Evolutionary conservation across 2,113 vertebrate species (phyloP).

Genomic region (Ciconia boyciana): DNA sequence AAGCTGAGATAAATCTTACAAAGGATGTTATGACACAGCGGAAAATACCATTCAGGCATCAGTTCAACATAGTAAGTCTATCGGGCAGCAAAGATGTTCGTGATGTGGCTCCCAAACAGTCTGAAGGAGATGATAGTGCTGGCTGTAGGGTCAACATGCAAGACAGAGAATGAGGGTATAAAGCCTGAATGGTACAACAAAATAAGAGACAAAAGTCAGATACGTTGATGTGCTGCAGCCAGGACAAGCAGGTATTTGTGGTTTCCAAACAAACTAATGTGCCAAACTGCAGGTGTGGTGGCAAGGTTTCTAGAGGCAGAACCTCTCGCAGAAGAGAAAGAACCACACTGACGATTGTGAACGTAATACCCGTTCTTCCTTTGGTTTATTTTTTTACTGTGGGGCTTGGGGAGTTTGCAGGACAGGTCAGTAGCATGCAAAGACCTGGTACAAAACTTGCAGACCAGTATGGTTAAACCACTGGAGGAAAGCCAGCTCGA

Average conservation of each 20-base stretch:
- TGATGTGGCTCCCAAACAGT: background rate
- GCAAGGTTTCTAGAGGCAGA: background rate
- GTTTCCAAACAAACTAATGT: background rate
- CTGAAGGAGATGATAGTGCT: background rate
- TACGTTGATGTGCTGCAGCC: fast-evolving
- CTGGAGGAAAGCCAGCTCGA: background rate
- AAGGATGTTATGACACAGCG: background rate
- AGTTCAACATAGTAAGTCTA: background rate
- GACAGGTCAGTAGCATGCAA: background rate
- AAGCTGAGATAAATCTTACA: background rate
- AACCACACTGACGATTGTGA: background rate
- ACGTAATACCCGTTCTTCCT: background rate
- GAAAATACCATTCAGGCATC: background rate
- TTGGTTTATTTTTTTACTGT: background rate
- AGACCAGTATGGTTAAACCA: background rate
- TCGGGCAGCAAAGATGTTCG: fast-evolving
- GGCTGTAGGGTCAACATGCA: background rate
- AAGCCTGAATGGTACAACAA: background rate
- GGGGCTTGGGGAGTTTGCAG: background rate
- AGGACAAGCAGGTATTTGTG: background rate
- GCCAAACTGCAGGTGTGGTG: background rate
- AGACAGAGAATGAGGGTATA: background rate
- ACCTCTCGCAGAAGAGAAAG: background rate
- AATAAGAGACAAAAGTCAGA: background rate
- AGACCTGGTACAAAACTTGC: background rate